phyloP scores from a whole-genome alignment of 2,113 vertebrate species.

The Echinops telfairi region DNA sequence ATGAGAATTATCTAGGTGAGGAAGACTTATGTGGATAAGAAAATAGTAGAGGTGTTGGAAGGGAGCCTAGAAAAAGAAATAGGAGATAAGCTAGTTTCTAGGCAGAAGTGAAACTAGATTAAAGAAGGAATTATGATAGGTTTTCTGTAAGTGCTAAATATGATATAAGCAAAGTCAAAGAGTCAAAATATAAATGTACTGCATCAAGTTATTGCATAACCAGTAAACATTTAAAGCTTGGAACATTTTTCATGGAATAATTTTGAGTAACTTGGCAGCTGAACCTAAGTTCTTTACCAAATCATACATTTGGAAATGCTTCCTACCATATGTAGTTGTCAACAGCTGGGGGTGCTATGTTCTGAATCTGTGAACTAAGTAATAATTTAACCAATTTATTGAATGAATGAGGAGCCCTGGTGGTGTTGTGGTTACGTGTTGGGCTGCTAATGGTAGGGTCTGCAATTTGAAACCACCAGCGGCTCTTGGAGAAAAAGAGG shows the following conservation, averaged over 20 bases:
- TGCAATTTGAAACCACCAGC: not conserved
- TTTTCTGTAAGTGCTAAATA: not conserved
- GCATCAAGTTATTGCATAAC: not conserved
- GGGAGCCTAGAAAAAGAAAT: not conserved
- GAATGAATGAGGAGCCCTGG: not conserved
- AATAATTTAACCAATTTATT: not conserved
- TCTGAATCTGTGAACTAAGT: conserved; percentile 3
- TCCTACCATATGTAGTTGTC: not conserved
- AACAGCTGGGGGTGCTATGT: not conserved
- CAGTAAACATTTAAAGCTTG: not conserved
- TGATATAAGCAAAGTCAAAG: not conserved
- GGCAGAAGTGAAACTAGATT: not conserved
- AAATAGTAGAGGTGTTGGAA: not conserved
- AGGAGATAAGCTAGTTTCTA: not conserved
- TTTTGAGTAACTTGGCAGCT: not conserved
- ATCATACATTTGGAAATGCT: not conserved
- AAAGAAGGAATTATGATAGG: not conserved
- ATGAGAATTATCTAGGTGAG: not conserved
- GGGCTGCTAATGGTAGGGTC: no score
- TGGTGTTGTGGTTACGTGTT: no score
- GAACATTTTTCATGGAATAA: not conserved
- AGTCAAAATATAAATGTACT: not conserved
- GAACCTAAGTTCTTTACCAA: not conserved
- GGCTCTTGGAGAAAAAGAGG: not conserved
- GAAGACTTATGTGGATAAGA: no score